These are phyloP conservation scores for Meloidogyne exigua DNA, from an alignment of 1,140 invertebrate species.

Conservation along the genomic window DNA sequence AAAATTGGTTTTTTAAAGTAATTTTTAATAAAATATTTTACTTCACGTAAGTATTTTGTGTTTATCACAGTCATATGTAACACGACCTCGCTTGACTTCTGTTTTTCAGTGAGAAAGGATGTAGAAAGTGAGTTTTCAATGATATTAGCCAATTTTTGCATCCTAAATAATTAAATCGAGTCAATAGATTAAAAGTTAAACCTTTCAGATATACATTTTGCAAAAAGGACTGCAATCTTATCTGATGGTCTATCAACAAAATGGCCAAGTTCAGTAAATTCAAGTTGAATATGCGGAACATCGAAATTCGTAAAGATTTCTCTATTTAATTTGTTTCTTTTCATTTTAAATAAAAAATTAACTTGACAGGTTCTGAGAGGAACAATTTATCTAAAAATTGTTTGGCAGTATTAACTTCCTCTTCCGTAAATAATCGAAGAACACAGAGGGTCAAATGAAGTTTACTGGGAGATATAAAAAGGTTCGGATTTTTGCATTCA, in stretches of 20 bases:
- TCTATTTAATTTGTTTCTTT: background rate
- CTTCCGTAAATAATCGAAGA: conserved; percentile 29
- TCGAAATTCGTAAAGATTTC: conserved; percentile 13
- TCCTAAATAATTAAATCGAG: conserved; percentile 13
- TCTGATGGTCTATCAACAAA: conserved; percentile 17
- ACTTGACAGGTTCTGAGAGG: conserved; percentile 24
- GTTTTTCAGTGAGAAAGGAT: conserved; percentile 16
- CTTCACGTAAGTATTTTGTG: conserved; percentile 14
- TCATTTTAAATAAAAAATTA: conserved; percentile 4
- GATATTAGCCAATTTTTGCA: conserved; percentile 26
- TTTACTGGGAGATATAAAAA: conserved; percentile 29
- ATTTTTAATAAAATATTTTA: background rate
- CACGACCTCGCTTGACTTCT: conserved; percentile 18
- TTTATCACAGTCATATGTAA: conserved; percentile 32
- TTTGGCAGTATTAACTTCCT: conserved; percentile 20
- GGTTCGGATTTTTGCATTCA: conserved; percentile 19
- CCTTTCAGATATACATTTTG: conserved; percentile 18
- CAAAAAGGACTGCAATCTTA: conserved; percentile 24
- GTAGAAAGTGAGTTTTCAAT: conserved; percentile 21
- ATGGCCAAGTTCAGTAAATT: conserved; percentile 14
- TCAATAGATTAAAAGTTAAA: background rate
- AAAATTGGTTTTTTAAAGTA: background rate
- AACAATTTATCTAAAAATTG: conserved; percentile 30
- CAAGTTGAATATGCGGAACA: conserved; percentile 4
- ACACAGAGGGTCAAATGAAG: conserved; percentile 37